Base-by-base conservation (phyloP, 1,140 invertebrate species). In the Drosophila eugracilis region DNA sequence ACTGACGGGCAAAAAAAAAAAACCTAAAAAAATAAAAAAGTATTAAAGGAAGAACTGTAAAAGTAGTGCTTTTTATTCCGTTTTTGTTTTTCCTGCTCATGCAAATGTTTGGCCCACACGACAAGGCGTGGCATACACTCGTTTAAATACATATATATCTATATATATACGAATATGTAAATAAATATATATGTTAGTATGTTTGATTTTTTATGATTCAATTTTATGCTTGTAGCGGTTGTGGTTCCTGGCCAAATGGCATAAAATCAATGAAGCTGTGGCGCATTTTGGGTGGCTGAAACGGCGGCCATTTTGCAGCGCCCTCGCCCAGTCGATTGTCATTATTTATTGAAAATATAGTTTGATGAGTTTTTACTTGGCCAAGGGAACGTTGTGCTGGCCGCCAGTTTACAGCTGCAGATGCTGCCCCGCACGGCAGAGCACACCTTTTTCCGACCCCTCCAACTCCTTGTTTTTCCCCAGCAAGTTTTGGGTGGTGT, bases 261-360 rank as follows among this genome's bases (percentile, higher is more conserved):
- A 75, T 66, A 86, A 86, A 85, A 85, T 86, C 80, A 86, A 85
- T 85, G 80, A 86, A 84, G 79, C 66, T 78, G 53, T 41, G 75
- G 37, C 54, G 24, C 48, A 22, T 65, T 22, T 36, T 15, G 17
- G 30, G 5, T 26, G 36, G 52, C n/a, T n/a, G 45, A 75, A 84
- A 85, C 78, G 65, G 65, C 44, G 52, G 54, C 39, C 78, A 77
- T 58, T 54, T 52, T 19, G 19, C n/a, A 19, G 15, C 41, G 14
- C 17, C 45, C 39, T 34, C 44, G 19, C 55, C 21, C 15, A 48
- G 26, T 2, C 45, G 52, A 48, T 81, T 81, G 83, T 88, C 83
- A 85, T 78, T 86, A 86, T 86, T 81, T 86, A 86, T 88, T 86
- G 81, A 88, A 86, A 86, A 86, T 83, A 86, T 86, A 78, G 81